Conservation (phyloP, 2,888 invertebrate species). For the Eurytoma californica region DNA sequence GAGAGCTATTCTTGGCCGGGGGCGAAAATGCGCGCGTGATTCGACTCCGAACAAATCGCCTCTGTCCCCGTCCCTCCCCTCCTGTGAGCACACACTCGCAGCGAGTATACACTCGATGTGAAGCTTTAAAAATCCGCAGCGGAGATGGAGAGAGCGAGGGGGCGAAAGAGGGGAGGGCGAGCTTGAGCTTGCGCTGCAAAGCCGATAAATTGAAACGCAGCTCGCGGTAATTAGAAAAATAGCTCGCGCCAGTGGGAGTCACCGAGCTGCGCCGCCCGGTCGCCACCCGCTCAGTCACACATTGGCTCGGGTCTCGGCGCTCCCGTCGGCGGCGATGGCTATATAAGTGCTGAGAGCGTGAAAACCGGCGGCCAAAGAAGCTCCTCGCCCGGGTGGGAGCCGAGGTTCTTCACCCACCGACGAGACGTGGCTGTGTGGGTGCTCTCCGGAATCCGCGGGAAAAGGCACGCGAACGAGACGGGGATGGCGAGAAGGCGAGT, state of each 20-base stretch:
- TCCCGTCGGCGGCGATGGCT: not conserved
- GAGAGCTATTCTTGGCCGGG: conserved; percentile 44
- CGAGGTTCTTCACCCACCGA: too few species aligned
- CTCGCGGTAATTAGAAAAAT: conserved; percentile 16
- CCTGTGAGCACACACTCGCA: not conserved
- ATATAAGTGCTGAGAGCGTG: not conserved
- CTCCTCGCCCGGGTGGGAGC: too few species aligned
- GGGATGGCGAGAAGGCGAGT: conserved; percentile 12
- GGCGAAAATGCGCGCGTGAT: conserved; percentile 50
- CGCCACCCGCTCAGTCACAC: not conserved
- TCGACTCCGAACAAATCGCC: conserved; percentile 40
- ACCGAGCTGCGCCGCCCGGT: not conserved
- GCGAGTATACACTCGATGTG: not conserved
- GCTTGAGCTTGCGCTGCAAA: not conserved
- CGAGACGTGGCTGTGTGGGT: not conserved
- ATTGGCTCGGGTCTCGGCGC: not conserved
- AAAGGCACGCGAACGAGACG: not conserved
- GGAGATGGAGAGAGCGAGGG: not conserved
- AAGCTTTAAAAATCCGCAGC: not conserved
- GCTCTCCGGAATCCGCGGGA: conserved; percentile 12
- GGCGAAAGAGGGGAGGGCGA: not conserved
- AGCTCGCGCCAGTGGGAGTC: not conserved
- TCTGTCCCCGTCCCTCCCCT: not conserved
- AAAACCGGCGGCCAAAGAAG: not conserved
- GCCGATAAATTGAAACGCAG: conserved; percentile 19